A percentile compares a stretch with the other conserved stretches of the same genome.
Evolutionary conservation across 2,888 invertebrate species (phyloP).

Genomic region (Deroplatys truncata): DNA sequence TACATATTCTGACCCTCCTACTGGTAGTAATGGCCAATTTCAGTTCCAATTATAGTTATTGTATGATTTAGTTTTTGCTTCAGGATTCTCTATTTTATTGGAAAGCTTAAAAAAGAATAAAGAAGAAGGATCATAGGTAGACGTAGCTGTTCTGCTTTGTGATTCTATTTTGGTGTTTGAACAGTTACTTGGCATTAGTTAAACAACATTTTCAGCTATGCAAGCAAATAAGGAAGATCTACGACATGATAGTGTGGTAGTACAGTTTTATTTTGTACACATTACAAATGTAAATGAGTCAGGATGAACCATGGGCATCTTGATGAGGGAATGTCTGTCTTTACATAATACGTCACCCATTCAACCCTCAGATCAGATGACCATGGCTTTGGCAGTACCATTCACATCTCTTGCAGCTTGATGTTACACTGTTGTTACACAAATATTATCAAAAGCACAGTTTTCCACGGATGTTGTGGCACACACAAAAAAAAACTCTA

Average conservation of each 20-base stretch:
- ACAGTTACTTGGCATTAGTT: no score
- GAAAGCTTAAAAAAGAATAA: no score
- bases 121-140: no score
- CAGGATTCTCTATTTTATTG: no score
- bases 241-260: background rate
- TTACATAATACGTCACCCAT: background rate
- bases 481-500: background rate
- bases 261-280: conserved; percentile 23
- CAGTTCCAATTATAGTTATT: no score
- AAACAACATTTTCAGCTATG: background rate
- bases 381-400: background rate
- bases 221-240: background rate
- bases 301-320: background rate
- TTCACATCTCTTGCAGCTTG: background rate
- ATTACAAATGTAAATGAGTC: conserved; percentile 16
- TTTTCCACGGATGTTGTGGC: background rate
- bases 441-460: conserved; percentile 13
- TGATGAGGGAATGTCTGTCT: background rate
- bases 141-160: no score
- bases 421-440: background rate
- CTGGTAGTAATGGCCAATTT: no score
- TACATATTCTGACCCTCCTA: no score
- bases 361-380: background rate
- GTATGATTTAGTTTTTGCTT: no score
- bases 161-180: no score